Percentiles rank a stretch among this genome's conserved stretches.
Conservation (phyloP, 2,888 invertebrate species). For the Xanthia icteritia region DNA sequence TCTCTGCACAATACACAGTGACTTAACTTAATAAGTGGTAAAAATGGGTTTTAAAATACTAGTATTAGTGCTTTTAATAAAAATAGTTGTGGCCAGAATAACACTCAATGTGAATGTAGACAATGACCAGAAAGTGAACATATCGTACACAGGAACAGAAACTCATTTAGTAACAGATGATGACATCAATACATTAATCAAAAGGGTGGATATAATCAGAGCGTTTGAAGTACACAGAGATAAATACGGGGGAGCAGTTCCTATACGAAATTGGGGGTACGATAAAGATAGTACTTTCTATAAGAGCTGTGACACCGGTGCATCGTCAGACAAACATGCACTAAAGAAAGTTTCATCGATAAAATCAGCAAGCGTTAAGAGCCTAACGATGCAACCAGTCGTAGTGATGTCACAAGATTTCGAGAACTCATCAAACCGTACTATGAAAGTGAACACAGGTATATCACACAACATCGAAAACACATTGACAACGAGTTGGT, state of each 20-base stretch:
- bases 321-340: no score
- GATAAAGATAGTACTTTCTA: no score
- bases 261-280: no score
- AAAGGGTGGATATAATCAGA: no score
- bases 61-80: conserved; percentile 30
- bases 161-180: conserved; percentile 69
- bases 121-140: conserved; percentile 69
- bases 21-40: not conserved
- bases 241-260: no score
- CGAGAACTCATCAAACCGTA: no score
- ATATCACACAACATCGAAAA: no score
- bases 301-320: no score
- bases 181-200: no score
- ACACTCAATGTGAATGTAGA: conserved; percentile 72
- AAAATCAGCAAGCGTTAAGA: not conserved
- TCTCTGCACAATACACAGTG: not conserved
- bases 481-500: no score
- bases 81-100: conserved; percentile 41
- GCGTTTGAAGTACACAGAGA: no score
- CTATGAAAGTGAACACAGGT: not conserved
- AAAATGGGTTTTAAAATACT: conserved; percentile 37
- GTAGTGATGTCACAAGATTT: no score
- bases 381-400: not conserved
- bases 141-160: conserved; percentile 74
- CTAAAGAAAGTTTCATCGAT: not conserved